These are phyloP conservation scores for Scaptodrosophila latifasciaeformis DNA, from an alignment of 2,888 invertebrate genomes.

Conservation along the genomic window DNA sequence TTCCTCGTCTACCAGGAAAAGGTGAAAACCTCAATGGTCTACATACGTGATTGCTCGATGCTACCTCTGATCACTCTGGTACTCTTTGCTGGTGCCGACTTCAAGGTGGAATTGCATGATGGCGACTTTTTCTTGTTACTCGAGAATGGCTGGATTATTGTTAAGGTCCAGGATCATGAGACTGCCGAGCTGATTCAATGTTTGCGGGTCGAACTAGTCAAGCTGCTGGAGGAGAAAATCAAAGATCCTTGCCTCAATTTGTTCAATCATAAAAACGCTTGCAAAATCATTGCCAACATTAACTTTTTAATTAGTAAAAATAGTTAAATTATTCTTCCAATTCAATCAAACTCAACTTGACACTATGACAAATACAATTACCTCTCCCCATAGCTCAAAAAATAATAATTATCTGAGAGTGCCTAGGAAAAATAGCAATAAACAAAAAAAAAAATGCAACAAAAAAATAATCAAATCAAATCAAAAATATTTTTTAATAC, in stretches of 20 bases:
- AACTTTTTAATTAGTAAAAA: constrained; percentile 80
- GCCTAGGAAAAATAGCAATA: too few species aligned
- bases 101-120: constrained; percentile 83
- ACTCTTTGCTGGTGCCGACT: constrained; percentile 82
- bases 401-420: too few species aligned
- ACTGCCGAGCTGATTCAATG: constrained; percentile 89
- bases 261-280: constrained; percentile 83
- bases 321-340: too few species aligned
- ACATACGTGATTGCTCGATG: constrained; percentile 88
- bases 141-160: constrained; percentile 89
- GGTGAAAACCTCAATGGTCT: constrained; percentile 86
- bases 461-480: too few species aligned
- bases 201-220: constrained; percentile 84
- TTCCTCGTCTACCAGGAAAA: constrained; percentile 90
- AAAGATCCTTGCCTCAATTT: constrained; percentile 86
- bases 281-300: constrained; percentile 85
- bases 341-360: too few species aligned
- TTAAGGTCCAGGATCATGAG: constrained; percentile 85
- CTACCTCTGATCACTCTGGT: constrained; percentile 84
- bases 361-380: too few species aligned
- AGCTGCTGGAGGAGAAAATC: constrained; percentile 88
- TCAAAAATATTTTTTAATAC: too few species aligned
- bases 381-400: too few species aligned
- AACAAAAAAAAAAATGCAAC: too few species aligned
- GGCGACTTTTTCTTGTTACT: constrained; percentile 84